Conservation (phyloP, 2,113 vertebrate species). For the Aldabrachelys gigantea region DNA sequence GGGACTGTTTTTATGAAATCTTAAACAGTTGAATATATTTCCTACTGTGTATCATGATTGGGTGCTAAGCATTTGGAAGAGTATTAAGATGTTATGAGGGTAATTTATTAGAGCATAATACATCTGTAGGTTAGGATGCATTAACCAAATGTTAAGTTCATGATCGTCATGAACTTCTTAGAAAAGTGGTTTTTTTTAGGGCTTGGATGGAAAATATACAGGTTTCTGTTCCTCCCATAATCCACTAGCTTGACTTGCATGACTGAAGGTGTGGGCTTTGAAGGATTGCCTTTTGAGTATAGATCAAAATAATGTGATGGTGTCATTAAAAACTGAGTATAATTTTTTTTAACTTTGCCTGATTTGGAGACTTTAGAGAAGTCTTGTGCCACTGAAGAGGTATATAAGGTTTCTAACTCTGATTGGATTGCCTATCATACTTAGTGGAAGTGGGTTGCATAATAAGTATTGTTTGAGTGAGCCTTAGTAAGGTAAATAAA, state of each 20-base stretch:
- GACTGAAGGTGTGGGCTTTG: background rate
- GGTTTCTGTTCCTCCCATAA: background rate
- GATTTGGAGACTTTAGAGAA: background rate
- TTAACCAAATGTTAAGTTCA: background rate
- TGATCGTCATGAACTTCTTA: background rate
- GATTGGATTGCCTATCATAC: background rate
- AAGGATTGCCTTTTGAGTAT: background rate
- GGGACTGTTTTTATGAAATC: background rate
- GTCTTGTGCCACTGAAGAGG: background rate
- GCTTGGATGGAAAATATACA: background rate
- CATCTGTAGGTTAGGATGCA: fast-evolving
- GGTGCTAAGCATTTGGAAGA: background rate
- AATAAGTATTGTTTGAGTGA: background rate
- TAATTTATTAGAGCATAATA: background rate
- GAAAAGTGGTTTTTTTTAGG: background rate
- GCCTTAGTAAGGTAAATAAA: background rate
- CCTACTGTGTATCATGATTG: background rate
- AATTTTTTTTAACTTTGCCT: background rate
- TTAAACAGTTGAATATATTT: background rate
- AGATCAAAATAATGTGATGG: background rate
- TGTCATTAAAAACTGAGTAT: background rate
- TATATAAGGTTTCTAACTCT: background rate
- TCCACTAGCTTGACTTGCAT: background rate
- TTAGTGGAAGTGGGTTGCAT: background rate
- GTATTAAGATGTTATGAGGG: background rate